A percentile compares a stretch with the other conserved stretches of the same genome.
Evolutionary conservation across 2,113 vertebrate species (phyloP).

Genomic region (Oryzias javanicus): DNA sequence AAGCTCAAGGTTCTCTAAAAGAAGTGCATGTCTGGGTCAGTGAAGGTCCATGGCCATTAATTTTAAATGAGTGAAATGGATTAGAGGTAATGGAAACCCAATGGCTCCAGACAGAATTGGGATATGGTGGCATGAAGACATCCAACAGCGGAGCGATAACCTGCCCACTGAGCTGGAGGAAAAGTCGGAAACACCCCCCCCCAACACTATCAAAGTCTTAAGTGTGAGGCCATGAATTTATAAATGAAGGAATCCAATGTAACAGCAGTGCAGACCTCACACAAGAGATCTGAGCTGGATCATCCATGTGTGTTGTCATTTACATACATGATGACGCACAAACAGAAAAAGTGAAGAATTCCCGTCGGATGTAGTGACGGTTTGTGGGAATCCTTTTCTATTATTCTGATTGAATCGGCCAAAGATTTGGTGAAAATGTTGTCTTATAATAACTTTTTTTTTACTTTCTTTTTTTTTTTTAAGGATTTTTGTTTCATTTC

Average conservation of each 20-base stretch:
- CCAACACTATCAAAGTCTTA: not conserved
- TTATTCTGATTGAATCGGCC: no score
- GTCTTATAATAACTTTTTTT: no score
- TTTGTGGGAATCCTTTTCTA: no score
- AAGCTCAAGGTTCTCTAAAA: constrained; percentile 45
- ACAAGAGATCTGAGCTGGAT: constrained; percentile 1
- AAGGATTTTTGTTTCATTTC: no score
- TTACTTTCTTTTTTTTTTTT: no score
- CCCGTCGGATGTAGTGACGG: no score
- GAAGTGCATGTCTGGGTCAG: constrained; percentile 58
- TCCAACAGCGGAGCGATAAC: constrained; percentile 52
- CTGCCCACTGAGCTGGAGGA: constrained; percentile 51
- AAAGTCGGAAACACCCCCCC: constrained; percentile 32
- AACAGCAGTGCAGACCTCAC: constrained; percentile 12
- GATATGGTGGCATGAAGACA: constrained; percentile 54
- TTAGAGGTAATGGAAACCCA: constrained; percentile 71
- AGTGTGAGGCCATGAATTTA: constrained; percentile 46
- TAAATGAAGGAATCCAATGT: constrained; percentile 24
- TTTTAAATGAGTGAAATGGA: constrained; percentile 74
- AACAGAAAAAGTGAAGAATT: no score
- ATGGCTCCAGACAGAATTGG: constrained; percentile 59
- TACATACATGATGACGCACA: no score
- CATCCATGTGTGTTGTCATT: no score
- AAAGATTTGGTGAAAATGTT: no score
- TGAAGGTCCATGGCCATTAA: constrained; percentile 65